Conservation (phyloP, 2,797 vertebrate genomes). For the Sebastes matsubarae region DNA sequence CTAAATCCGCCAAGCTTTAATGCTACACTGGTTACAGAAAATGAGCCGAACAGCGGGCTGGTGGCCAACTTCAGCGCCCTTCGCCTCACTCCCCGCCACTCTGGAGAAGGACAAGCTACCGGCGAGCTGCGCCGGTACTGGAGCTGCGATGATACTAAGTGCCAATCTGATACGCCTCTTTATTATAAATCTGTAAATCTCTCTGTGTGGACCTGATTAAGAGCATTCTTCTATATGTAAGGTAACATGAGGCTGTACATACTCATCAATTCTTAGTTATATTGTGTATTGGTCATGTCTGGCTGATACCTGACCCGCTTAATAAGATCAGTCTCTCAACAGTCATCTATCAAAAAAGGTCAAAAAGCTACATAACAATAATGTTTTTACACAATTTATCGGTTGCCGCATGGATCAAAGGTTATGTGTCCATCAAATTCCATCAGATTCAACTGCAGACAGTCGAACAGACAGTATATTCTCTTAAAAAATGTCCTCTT, state of each 20-base stretch:
- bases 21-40: too few species aligned
- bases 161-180: neutral
- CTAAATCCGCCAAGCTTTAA: too few species aligned
- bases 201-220: neutral
- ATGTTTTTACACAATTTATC: neutral
- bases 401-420: neutral
- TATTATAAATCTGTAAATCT: neutral
- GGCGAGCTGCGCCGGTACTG: fast-evolving
- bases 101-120: too few species aligned
- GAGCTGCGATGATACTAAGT: neutral
- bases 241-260: neutral
- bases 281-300: neutral
- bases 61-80: fast-evolving
- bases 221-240: neutral
- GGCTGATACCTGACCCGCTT: neutral
- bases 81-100: too few species aligned
- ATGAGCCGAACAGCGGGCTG: too few species aligned
- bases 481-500: neutral
- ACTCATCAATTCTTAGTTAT: neutral
- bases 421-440: neutral
- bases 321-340: neutral
- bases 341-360: neutral
- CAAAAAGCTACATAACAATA: neutral
- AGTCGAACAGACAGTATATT: neutral
- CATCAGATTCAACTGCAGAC: neutral